Percentiles rank a stretch among this genome's conserved stretches.
These are phyloP conservation scores for Cheiracanthium punctorium DNA, from an alignment of 2,888 invertebrate genomes.

Conservation along the genomic window DNA sequence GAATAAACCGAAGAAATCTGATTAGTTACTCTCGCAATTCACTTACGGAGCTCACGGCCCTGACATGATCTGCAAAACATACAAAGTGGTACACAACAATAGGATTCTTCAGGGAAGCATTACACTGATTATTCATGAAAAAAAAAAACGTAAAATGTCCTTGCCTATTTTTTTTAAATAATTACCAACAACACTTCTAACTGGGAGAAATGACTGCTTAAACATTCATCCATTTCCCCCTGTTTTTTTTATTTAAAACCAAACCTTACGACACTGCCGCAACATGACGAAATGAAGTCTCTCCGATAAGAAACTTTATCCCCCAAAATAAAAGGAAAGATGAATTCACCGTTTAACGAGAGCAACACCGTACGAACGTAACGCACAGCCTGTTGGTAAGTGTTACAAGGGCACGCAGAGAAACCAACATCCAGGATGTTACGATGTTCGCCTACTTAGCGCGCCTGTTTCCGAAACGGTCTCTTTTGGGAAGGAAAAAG, in stretches of 20 bases:
- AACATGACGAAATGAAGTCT: neutral
- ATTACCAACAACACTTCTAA: no score
- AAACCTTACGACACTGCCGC: neutral
- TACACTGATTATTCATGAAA: neutral
- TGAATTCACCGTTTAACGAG: neutral
- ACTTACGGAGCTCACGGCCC: no score
- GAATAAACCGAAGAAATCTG: no score
- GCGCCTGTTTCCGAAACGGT: neutral
- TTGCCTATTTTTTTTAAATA: no score
- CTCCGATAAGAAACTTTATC: neutral
- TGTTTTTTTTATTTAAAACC: no score
- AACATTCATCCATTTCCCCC: no score
- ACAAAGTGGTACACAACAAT: neutral
- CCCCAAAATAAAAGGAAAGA: neutral
- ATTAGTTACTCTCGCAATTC: no score
- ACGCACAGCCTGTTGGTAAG: neutral
- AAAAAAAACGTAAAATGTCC: no score
- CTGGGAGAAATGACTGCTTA: no score
- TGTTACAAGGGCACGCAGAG: conserved; percentile 24
- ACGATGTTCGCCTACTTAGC: neutral
- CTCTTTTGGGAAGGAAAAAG: neutral
- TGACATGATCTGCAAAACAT: neutral
- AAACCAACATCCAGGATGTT: conserved; percentile 3
- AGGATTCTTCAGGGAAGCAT: neutral
- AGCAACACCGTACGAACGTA: neutral